Conservation (phyloP, 2,113 vertebrate species). For the Garra rufa region DNA sequence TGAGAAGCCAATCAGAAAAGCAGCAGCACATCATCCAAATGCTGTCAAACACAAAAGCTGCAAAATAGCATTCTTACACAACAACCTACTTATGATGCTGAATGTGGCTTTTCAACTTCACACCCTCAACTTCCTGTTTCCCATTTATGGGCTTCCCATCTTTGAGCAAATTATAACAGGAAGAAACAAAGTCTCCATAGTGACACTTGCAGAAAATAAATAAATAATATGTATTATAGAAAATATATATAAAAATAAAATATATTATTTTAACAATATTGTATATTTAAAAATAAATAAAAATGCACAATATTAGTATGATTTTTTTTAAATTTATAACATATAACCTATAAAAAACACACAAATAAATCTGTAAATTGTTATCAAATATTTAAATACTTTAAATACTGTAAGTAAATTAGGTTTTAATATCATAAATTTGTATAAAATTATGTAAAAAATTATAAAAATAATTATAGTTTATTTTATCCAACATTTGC, state of each 20-base stretch:
- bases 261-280: not conserved
- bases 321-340: no score
- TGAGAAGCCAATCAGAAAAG: not conserved
- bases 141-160: not conserved
- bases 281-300: no score
- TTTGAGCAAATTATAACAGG: not conserved
- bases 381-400: no score
- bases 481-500: no score
- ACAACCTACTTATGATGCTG: not conserved
- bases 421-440: no score
- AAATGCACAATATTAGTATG: no score
- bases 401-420: no score
- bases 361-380: no score
- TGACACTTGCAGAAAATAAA: not conserved
- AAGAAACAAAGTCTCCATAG: not conserved
- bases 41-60: not conserved
- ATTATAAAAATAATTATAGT: no score
- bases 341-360: no score
- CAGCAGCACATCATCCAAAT: not conserved
- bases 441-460: no score
- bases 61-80: not conserved
- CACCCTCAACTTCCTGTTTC: not conserved
- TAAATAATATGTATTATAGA: not conserved
- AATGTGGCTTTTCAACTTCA: not conserved
- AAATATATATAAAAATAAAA: not conserved